Base-by-base conservation (phyloP, 2,113 vertebrate species). In the Neogale vison region DNA sequence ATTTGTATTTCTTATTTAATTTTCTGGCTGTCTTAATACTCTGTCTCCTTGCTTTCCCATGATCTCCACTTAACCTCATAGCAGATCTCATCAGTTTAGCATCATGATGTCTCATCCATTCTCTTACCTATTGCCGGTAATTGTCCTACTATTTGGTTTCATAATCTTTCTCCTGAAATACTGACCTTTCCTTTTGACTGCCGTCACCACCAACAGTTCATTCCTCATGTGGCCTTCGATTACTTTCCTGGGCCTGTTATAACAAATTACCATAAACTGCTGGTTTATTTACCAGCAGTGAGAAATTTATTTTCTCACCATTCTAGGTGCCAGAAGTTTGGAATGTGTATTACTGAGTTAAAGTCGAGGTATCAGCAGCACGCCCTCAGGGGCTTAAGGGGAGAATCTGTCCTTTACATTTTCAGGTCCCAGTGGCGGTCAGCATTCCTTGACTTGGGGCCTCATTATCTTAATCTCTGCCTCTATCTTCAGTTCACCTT, bases 11-110 rank as follows among this genome's bases (percentile, higher is more conserved):
- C 76, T 79, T 42, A 67, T 47, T 63, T 93, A 65, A 74, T 93
- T 71, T 88, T 26, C n/a, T 80, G 82, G 67, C 26, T 92, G 84
- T 87, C n/a, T 83, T 92, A 80, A 52, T 86, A 50, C 80, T 80
- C 65, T 59, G 65, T 63, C 36, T 67, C 36, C 36, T 80, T 93
- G 69, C 23, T 76, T 88, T 93, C 29, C 34, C 45, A 4, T 9
- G 84, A 31, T 76, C 24, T 81, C 88, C 36, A 31, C 42, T 90
- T 57, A 47, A 31, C 52, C 76, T 52, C 57, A 88, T 93, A 86
- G 45, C n/a, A 88, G 34, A 65, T 72, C 23, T 69, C 15, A 76
- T 50, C 50, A 52, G 3, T 93, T 85, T 69, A 83, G 45, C 17
- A 55, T 84, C 42, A 39, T 72, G 20, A 31, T 77, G 1, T 88